Evolutionary conservation across 2,113 vertebrate species (phyloP), one percentile per base, ranked within the genome.

Genomic region (Brevimyrus niger): DNA sequence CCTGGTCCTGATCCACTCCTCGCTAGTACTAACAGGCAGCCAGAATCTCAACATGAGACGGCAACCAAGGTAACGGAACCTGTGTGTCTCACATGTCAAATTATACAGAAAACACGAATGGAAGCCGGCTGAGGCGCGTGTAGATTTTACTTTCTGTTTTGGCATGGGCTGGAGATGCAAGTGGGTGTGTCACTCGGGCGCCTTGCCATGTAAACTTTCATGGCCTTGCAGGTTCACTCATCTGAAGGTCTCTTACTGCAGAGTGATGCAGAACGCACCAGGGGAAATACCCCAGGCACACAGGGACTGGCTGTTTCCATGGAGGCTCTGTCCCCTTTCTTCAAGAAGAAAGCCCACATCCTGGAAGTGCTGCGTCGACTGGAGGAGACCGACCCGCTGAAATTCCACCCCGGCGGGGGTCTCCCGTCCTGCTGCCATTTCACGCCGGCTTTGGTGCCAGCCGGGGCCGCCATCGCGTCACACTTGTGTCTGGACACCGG

Each of bases 341-440:
- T 99, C 92, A 97, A 97, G 92, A 98, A 99, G 95, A 99, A 98
- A 95, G 98, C 98, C 86, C 98, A 98, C 94, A 99, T 99, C 92
- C 94, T 99, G 93, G 98, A 99, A 90, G 98, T 98, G 88, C 95
- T 99, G 44, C 96, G 97, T 88, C 97, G 97, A 92, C 96, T 99
- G 94, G 98, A 99, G 94, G 97, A 98, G 93, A 97, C 97, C 0
- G 98, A 98, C 90, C 96, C 97, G 0, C 95, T 97, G 9, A 93
- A 97, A 89, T 97, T 93, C 91, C 89, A 94, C 94, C 94, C 92
- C 89, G 95, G 93, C 86, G 94, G 93, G 11, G 80, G 94, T 0
- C 94, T 93, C 89, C 89, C 94, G 80, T 94, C 94, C 38, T 96
- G 95, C 94, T 95, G 94, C 90, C 95, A 95, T 94, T 96, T 96